These are phyloP conservation scores for Epinotia brunnichana DNA, from an alignment of 2,888 invertebrate species.

Conservation along the genomic window DNA sequence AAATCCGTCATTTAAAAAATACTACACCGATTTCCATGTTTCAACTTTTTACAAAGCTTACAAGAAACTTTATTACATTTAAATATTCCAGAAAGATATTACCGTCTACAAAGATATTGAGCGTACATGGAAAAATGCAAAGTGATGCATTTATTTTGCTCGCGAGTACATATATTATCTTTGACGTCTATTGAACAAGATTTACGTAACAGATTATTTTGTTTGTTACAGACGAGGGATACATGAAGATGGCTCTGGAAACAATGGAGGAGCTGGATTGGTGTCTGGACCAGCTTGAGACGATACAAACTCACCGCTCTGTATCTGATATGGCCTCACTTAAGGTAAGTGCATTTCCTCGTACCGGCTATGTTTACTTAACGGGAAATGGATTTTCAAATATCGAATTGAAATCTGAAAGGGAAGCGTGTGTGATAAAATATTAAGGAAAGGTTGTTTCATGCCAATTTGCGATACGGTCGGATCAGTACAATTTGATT, in stretches of 20 bases:
- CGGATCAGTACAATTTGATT: background rate
- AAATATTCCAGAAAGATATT: too few species aligned
- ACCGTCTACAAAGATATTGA: too few species aligned
- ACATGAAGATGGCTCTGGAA: constrained; percentile 96
- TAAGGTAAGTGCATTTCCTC: constrained; percentile 88
- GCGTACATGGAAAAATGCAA: too few species aligned
- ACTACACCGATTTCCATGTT: too few species aligned
- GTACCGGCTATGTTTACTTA: constrained; percentile 18
- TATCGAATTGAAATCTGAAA: constrained; percentile 10
- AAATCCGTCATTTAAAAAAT: too few species aligned
- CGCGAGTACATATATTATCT: too few species aligned
- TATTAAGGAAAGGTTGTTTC: constrained; percentile 3
- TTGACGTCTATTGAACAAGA: too few species aligned
- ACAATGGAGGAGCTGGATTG: constrained; percentile 99
- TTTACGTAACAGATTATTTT: background rate
- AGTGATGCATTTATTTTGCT: too few species aligned
- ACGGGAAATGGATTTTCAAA: constrained; percentile 16
- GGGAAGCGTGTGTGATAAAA: constrained; percentile 19
- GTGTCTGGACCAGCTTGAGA: constrained; percentile 99
- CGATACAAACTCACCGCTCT: constrained; percentile 99
- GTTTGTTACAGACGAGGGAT: constrained; percentile 91
- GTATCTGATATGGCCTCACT: constrained; percentile 99
- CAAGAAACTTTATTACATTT: too few species aligned
- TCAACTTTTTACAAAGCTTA: too few species aligned
- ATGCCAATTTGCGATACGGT: background rate